Evolutionary conservation across 1,140 invertebrate species (phyloP).

Genomic region (Macrobrachium rosenbergii): DNA sequence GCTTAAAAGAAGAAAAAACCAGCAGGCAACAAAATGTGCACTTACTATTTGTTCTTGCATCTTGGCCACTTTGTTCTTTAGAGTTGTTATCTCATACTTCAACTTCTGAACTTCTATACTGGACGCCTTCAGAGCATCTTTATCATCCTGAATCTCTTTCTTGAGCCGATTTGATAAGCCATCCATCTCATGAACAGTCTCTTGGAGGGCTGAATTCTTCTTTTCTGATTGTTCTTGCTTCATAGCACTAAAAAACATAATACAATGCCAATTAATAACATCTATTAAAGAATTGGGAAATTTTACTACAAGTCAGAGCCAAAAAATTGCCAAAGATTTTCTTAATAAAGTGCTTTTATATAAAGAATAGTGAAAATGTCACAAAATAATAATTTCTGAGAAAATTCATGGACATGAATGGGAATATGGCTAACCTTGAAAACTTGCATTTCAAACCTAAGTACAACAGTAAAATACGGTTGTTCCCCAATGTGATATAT

Average conservation of each 20-base stretch:
- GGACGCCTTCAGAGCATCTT: conserved; percentile 18
- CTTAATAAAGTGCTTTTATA: too few relatives aligned
- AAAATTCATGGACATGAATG: too few relatives aligned
- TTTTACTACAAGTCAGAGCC: too few relatives aligned
- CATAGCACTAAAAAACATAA: conserved; percentile 39
- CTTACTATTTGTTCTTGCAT: conserved; percentile 50
- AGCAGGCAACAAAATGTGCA: not conserved
- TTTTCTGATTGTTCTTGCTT: conserved; percentile 58
- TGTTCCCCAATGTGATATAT: too few relatives aligned
- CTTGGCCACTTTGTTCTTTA: conserved; percentile 41
- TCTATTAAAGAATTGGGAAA: not conserved
- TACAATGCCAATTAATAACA: not conserved
- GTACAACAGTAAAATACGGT: too few relatives aligned
- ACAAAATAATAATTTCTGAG: too few relatives aligned
- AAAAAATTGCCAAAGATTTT: too few relatives aligned
- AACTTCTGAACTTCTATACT: conserved; percentile 38
- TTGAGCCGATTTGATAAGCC: conserved; percentile 40
- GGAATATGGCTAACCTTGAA: too few relatives aligned
- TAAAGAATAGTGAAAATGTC: too few relatives aligned
- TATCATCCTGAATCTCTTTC: conserved; percentile 38
- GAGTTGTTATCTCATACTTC: conserved; percentile 39
- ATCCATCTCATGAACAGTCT: conserved; percentile 56
- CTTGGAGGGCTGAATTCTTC: conserved; percentile 53
- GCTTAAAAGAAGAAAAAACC: too few relatives aligned
- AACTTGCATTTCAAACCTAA: too few relatives aligned